A percentile compares a stretch with the other conserved stretches of the same genome.
Evolutionary conservation across 1,140 invertebrate species (phyloP).

Genomic region (Zaprionus ornatus): DNA sequence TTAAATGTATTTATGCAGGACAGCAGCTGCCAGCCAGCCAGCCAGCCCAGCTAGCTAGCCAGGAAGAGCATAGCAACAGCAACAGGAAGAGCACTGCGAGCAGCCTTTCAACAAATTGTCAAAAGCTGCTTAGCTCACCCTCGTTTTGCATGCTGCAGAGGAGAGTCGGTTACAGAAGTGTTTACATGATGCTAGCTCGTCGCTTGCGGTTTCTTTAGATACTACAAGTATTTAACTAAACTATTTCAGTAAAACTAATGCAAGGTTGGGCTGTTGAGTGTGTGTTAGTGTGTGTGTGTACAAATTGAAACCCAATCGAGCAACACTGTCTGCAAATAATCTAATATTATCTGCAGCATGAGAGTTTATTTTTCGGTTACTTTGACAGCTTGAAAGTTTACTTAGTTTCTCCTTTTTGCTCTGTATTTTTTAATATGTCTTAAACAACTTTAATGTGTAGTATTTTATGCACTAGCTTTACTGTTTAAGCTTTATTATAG

Average conservation of each 20-base stretch:
- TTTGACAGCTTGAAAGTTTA: not conserved
- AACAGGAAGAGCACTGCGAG: not conserved
- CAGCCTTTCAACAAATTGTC: slow-evolving; percentile 73
- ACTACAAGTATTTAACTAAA: slow-evolving; percentile 37
- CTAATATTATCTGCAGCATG: not conserved
- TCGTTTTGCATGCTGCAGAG: slow-evolving; percentile 19
- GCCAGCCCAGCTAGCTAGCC: slow-evolving; percentile 38
- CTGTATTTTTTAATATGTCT: not conserved
- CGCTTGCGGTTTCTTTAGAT: slow-evolving; percentile 24
- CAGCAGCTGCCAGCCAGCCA: slow-evolving; percentile 39
- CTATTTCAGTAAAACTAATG: slow-evolving; percentile 26
- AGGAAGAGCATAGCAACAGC: slow-evolving; percentile 7
- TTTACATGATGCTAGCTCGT: slow-evolving; percentile 21
- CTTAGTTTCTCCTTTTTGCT: too few relatives aligned
- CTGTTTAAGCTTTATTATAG: too few relatives aligned
- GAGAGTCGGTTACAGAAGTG: slow-evolving; percentile 36
- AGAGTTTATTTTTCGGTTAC: not conserved
- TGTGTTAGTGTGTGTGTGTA: not conserved
- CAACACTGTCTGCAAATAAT: not conserved
- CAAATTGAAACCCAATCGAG: slow-evolving; percentile 37
- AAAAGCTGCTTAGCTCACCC: slow-evolving; percentile 66
- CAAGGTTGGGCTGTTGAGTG: not conserved
- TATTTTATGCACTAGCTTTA: too few relatives aligned
- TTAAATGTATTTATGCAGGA: slow-evolving; percentile 81
- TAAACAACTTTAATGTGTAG: too few relatives aligned